These are phyloP conservation scores for Drosophila orosa DNA, from an alignment of 1,140 invertebrate species.

Conservation along the genomic window DNA sequence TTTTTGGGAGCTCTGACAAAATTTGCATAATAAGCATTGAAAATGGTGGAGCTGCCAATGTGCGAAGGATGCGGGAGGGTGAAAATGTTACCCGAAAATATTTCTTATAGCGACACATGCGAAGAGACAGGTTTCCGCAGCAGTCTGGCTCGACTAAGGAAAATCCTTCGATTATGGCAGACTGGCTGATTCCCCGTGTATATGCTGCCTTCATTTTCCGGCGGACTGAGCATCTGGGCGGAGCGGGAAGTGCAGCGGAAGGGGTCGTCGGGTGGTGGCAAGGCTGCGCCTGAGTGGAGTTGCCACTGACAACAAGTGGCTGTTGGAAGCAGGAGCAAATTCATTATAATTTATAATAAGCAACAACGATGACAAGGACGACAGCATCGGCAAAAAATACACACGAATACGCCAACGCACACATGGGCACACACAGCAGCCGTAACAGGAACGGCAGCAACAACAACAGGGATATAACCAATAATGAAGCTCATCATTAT, in stretches of 20 bases:
- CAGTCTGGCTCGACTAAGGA: slow-evolving; percentile 44
- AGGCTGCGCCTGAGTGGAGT: slow-evolving; percentile 41
- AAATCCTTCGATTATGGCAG: slow-evolving; percentile 75
- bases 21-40: slow-evolving; percentile 78
- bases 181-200: slow-evolving; percentile 50
- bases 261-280: slow-evolving; percentile 3
- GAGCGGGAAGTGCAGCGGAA: slow-evolving; percentile 12
- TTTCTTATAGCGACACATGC: slow-evolving; percentile 60
- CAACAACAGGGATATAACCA: slow-evolving; percentile 64
- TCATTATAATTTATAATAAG: slow-evolving; percentile 83
- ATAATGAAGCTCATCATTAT: slow-evolving; percentile 83
- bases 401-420: slow-evolving; percentile 38
- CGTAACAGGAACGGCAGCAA: slow-evolving; percentile 9
- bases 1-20: slow-evolving; percentile 35
- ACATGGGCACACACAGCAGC: slow-evolving; percentile 47
- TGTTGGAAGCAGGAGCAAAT: slow-evolving; percentile 63
- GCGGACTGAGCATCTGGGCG: slow-evolving; percentile 61
- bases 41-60: slow-evolving; percentile 45
- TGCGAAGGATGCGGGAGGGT: slow-evolving; percentile 14
- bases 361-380: slow-evolving; percentile 74
- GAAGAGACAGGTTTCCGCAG: slow-evolving; percentile 58
- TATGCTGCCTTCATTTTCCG: slow-evolving; percentile 72
- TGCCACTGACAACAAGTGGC: slow-evolving; percentile 80
- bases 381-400: slow-evolving; percentile 49
- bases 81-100: slow-evolving; percentile 26